Evolutionary conservation across 2,113 vertebrate species (phyloP).

Genomic region (Scomber colias): DNA sequence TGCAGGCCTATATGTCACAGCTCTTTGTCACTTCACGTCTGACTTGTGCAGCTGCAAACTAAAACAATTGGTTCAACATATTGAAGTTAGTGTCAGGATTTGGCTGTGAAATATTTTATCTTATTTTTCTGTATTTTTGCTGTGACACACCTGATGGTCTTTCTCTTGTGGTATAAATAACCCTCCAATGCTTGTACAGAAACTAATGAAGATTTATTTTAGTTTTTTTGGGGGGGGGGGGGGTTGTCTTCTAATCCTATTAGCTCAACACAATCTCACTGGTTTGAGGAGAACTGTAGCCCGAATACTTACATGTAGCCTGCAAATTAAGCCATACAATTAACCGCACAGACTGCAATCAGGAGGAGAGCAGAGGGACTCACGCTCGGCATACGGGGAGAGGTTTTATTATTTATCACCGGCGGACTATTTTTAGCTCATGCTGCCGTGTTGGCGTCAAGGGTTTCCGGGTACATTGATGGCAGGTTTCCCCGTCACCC

Average conservation of each 20-base stretch:
- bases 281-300: neutral
- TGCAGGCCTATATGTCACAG: constrained; percentile 6
- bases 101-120: neutral
- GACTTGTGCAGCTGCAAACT: neutral
- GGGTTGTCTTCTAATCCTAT: neutral
- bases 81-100: constrained; percentile 1
- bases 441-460: constrained; percentile 65
- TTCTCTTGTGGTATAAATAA: neutral
- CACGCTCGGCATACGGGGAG: constrained; percentile 63
- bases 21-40: constrained; percentile 15
- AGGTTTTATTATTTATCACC: constrained; percentile 78
- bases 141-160: neutral
- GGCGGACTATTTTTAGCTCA: constrained; percentile 73
- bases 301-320: neutral
- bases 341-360: constrained; percentile 29
- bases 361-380: constrained; percentile 35
- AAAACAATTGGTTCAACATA: neutral
- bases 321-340: constrained; percentile 49
- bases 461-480: constrained; percentile 75
- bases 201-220: neutral
- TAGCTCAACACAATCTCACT: neutral
- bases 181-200: neutral
- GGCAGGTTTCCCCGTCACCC: constrained; percentile 79
- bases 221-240: neutral
- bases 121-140: neutral